Evolutionary conservation across 2,888 invertebrate species (phyloP), one percentile per base, ranked within the genome.

Genomic region (Cephus pygmeus): DNA sequence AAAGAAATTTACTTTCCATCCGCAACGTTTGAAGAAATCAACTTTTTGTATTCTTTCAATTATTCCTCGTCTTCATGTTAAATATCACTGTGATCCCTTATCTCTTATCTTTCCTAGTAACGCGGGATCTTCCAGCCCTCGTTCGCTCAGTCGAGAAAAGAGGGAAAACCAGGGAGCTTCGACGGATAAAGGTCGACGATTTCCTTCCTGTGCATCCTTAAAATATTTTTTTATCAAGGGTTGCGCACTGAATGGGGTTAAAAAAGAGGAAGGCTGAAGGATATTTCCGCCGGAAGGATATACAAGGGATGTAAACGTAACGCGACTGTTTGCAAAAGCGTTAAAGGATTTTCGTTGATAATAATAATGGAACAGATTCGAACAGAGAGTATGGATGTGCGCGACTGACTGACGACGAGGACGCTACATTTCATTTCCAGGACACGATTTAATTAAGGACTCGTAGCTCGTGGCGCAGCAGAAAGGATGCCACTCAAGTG

Each of bases 361-460:
- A 75, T 33, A 75, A 75, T 75, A 75, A 75, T 56, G 68, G 23
- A 11, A 75, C 33, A 75, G n/a, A 34, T 71, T 31, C 34, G 4
- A 15, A 30, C 23, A 40, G 69, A 34, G 31, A 2, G 23, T 23
- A 56, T 23, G 56, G 23, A 15, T 1, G 23, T 56, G 23, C 56
- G 56, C 56, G 23, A 56, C 23, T 6, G 23, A 56, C 23, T 56
- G 56, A 15, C 40, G 40, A 36, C 40, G 40, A 15, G 15, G 69
- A 12, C 9, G 69, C 69, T 4, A 34, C 71, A n/a, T 74, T 74
- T 74, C 74, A 74, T 74, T 74, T 74, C 30, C 74, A 74, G 36
- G 36, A 34, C 35, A 36, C 30, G 30, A 74, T 35, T 74, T 74
- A 74, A 74, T 74, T 36, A 74, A 35, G 74, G 36, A 74, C 74